phyloP scores from a whole-genome alignment of 35 echinoderm and acorn worm species.

The Patiria miniata region DNA sequence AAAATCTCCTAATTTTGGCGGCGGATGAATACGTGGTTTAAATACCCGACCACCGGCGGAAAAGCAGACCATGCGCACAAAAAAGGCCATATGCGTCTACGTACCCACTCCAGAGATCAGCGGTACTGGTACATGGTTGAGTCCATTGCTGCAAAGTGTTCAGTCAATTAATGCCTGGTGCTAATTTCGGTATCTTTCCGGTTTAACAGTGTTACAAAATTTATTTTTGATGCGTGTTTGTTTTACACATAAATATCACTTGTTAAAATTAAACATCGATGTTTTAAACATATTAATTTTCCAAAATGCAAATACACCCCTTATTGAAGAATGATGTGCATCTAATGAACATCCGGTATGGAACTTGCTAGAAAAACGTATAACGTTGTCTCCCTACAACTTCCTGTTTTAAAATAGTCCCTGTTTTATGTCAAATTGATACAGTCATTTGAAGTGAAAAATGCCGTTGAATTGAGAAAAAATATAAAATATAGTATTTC shows the following conservation, averaged over 20 bases:
- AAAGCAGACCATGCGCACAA: neutral
- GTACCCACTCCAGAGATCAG: too few relatives aligned
- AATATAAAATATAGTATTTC: neutral
- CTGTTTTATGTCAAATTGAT: neutral
- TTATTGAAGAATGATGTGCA: neutral
- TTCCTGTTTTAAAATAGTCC: slow-evolving; percentile 2
- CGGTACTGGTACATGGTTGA: too few relatives aligned
- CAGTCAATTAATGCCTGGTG: too few relatives aligned
- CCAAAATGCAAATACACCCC: neutral
- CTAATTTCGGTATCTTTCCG: too few relatives aligned
- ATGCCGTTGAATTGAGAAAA: neutral
- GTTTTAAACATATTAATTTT: too few relatives aligned
- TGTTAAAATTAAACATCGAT: too few relatives aligned
- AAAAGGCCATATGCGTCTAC: neutral
- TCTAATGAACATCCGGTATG: neutral
- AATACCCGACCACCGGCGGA: neutral
- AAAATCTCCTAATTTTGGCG: neutral
- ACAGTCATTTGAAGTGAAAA: neutral
- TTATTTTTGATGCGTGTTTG: too few relatives aligned
- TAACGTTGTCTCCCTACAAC: neutral
- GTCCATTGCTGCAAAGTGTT: too few relatives aligned
- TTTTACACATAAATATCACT: too few relatives aligned
- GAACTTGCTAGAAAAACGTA: neutral
- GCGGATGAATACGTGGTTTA: neutral
- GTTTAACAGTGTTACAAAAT: too few relatives aligned